These are phyloP conservation scores for Dromas ardeola DNA, from an alignment of 2,113 vertebrate genomes.

Conservation along the genomic window DNA sequence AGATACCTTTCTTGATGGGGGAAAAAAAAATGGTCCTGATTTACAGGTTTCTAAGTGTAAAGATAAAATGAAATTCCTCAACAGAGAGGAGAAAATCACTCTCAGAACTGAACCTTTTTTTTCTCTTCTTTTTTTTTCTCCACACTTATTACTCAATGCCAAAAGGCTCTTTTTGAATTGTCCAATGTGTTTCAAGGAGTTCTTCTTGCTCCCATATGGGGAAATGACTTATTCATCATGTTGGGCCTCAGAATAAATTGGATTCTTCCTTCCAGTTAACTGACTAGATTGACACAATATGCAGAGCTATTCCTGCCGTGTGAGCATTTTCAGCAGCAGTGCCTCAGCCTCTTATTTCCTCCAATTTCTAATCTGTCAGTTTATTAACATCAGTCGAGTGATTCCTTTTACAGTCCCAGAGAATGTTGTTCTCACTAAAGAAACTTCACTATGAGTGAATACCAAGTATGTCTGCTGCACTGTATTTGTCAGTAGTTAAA, in stretches of 20 bases:
- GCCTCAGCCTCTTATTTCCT: background rate
- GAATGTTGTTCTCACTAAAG: background rate
- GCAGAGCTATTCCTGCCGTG: background rate
- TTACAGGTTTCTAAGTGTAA: background rate
- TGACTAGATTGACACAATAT: background rate
- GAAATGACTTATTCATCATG: conserved; percentile 45
- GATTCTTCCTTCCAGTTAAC: conserved; percentile 30
- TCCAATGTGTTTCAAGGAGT: background rate
- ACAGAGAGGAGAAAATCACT: background rate
- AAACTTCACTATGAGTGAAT: background rate
- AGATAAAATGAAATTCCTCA: conserved; percentile 19
- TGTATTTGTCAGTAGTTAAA: background rate
- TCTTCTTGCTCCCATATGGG: background rate
- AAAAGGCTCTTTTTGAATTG: conserved; percentile 11
- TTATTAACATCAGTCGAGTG: conserved; percentile 15
- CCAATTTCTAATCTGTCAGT: conserved; percentile 15
- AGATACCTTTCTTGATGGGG: background rate
- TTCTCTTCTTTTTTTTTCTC: background rate
- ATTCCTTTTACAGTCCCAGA: conserved; percentile 5
- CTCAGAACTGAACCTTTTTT: background rate
- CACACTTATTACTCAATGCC: background rate
- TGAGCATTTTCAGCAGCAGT: background rate
- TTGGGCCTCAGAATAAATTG: conserved; percentile 29
- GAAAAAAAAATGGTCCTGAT: background rate
- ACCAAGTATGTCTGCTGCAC: background rate